Percentiles rank a stretch among this genome's conserved stretches.
Evolutionary conservation across 2,797 vertebrate species (phyloP).

Genomic region (Muraenolepis orangiensis): DNA sequence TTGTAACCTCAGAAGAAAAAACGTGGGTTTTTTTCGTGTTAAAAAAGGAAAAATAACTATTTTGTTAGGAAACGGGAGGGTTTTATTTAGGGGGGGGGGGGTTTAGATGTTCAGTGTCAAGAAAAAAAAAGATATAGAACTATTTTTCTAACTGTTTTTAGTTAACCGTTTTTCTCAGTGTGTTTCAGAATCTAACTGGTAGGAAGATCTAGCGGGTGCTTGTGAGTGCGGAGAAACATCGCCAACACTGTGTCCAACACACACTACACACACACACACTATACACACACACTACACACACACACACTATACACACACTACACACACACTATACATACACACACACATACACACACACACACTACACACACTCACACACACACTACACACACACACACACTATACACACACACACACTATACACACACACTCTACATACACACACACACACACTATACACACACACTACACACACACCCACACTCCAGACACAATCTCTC

Average conservation of each 20-base stretch:
- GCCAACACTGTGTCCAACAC: conserved; percentile 73
- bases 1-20: conserved; percentile 59
- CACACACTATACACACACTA: too few relatives aligned
- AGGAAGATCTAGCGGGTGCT: conserved; percentile 60
- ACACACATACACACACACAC: conserved; percentile 42
- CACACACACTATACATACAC: too few relatives aligned
- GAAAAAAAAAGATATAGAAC: conserved; percentile 28
- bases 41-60: conserved; percentile 68
- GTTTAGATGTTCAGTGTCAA: conserved; percentile 68
- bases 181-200: conserved; percentile 62
- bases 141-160: conserved; percentile 72
- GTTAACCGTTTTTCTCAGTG: conserved; percentile 31
- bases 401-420: conserved; percentile 48
- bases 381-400: conserved; percentile 28
- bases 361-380: conserved; percentile 44
- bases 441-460: too few relatives aligned
- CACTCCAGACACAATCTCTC: conserved; percentile 16
- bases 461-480: conserved; percentile 42
- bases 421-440: too few relatives aligned
- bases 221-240: conserved; percentile 64
- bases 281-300: conserved; percentile 44
- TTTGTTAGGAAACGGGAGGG: conserved; percentile 63
- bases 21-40: conserved; percentile 35
- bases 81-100: conserved; percentile 26
- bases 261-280: conserved; percentile 49